These are phyloP conservation scores for Coptotermes formosanus DNA, from an alignment of 1,140 invertebrate genomes.

Conservation along the genomic window DNA sequence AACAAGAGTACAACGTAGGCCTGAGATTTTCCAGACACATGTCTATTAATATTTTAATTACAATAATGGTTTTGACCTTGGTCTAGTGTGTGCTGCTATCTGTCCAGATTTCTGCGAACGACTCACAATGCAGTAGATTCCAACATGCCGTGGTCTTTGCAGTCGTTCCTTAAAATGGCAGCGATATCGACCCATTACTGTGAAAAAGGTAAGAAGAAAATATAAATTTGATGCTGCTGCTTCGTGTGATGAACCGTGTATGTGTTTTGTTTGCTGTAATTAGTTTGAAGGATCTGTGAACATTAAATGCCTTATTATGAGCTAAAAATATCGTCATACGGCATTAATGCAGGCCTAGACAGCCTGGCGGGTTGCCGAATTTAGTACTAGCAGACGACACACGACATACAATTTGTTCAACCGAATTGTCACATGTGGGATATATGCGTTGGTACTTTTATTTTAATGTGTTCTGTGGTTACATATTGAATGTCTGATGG, in stretches of 20 bases:
- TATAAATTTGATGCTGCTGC: not conserved
- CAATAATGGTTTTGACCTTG: not conserved
- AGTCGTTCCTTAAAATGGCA: slow-evolving; percentile 28
- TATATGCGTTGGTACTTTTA: slow-evolving; percentile 16
- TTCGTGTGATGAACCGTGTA: not conserved
- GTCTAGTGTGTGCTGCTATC: not conserved
- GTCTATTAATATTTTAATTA: not conserved
- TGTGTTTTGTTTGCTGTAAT: not conserved
- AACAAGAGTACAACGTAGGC: not conserved
- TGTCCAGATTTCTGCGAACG: slow-evolving; percentile 8
- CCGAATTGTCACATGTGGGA: not conserved
- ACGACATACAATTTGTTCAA: not conserved
- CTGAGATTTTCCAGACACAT: not conserved
- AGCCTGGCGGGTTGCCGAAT: slow-evolving; percentile 1
- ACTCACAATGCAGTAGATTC: slow-evolving; percentile 17
- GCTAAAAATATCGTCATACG: not conserved
- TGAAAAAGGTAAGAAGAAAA: slow-evolving; percentile 24
- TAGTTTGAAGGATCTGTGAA: not conserved
- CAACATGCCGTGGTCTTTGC: slow-evolving; percentile 26
- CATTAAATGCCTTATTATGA: not conserved
- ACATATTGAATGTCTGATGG: not conserved
- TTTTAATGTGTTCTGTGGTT: not conserved
- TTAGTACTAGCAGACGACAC: slow-evolving; percentile 10
- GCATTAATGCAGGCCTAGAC: not conserved
- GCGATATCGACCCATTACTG: slow-evolving; percentile 25